Evolutionary conservation across 1,140 invertebrate genomes (phyloP).

Genomic region (Cyphomyrmex costatus): DNA sequence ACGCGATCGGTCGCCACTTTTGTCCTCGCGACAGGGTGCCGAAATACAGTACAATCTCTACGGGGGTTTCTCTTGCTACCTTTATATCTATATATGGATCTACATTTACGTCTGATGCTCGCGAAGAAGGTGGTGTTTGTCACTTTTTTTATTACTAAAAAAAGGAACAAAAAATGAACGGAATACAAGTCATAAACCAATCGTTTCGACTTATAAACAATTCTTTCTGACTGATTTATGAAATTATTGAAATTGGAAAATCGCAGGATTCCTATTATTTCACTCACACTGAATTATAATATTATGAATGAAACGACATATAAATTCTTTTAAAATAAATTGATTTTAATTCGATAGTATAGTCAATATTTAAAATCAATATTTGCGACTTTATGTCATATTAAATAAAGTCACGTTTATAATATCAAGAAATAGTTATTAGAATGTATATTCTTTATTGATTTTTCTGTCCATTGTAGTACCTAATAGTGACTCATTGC

Average conservation of each 20-base stretch:
- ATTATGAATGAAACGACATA: background rate
- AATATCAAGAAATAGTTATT: background rate
- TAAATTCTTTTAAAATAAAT: background rate
- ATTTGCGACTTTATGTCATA: background rate
- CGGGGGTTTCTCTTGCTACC: constrained; percentile 36
- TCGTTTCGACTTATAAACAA: too few relatives aligned
- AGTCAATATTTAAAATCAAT: background rate
- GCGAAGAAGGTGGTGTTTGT: background rate
- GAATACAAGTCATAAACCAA: background rate
- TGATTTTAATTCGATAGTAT: background rate
- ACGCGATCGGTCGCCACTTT: constrained; percentile 70
- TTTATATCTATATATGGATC: background rate
- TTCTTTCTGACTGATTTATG: background rate
- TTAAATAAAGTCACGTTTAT: background rate
- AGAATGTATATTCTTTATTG: background rate
- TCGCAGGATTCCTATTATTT: background rate
- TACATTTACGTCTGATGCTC: constrained; percentile 36
- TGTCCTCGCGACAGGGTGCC: constrained; percentile 74
- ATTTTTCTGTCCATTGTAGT: too few relatives aligned
- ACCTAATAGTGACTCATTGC: background rate
- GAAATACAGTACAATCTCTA: constrained; percentile 60
- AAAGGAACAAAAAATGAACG: background rate
- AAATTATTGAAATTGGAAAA: background rate
- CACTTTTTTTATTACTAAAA: background rate
- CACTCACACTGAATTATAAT: background rate